Evolutionary conservation across 2,888 invertebrate genomes (phyloP).

Genomic region (Drosophila monieri): DNA sequence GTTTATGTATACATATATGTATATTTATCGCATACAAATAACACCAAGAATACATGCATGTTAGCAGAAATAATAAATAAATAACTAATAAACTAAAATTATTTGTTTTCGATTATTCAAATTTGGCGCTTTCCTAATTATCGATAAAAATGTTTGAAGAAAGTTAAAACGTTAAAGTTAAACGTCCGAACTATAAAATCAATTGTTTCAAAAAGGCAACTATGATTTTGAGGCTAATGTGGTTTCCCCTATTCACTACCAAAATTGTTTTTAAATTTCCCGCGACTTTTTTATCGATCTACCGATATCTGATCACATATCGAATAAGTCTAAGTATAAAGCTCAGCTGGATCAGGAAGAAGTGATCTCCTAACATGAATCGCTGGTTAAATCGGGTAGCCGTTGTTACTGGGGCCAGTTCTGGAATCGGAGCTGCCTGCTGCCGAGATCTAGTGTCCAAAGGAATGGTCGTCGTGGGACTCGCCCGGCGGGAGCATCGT

Average conservation of each 20-base stretch:
- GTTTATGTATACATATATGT: constrained; percentile 37
- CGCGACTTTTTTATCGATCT: constrained; percentile 3
- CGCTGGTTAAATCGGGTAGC: constrained; percentile 69
- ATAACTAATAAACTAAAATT: constrained; percentile 37
- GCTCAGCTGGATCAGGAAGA: not conserved
- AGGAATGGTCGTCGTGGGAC: constrained; percentile 82
- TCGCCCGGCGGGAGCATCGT: constrained; percentile 84
- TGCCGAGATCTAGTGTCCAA: constrained; percentile 53
- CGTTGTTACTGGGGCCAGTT: constrained; percentile 71
- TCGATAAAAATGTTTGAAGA: too few relatives aligned
- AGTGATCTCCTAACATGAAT: constrained; percentile 47
- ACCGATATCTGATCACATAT: constrained; percentile 1
- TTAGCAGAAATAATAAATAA: constrained; percentile 72
- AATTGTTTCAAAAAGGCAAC: too few relatives aligned
- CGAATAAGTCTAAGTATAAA: not conserved
- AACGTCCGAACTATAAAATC: too few relatives aligned
- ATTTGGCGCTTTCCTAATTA: not conserved
- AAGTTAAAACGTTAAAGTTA: too few relatives aligned
- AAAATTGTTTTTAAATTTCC: not conserved
- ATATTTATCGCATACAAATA: constrained; percentile 51
- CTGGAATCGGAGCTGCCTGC: constrained; percentile 67
- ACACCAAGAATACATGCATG: constrained; percentile 72
- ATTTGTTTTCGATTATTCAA: not conserved
- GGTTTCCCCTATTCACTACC: too few relatives aligned
- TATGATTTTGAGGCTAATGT: too few relatives aligned